Conservation (phyloP, 2,888 invertebrate species). For the Nowickia ferox region DNA sequence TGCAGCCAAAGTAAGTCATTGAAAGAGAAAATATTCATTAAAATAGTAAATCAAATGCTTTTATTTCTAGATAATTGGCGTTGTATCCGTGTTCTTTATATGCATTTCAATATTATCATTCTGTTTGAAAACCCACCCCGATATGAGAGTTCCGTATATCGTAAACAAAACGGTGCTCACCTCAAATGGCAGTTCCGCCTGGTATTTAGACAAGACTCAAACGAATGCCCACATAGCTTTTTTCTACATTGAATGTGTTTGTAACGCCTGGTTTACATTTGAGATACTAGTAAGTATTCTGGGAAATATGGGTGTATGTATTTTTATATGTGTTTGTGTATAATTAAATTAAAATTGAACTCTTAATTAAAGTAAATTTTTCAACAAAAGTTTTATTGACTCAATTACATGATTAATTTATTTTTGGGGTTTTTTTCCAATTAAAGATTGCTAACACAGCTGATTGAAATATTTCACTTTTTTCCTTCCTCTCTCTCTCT, state of each 20-base stretch:
- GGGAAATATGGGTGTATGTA: neutral
- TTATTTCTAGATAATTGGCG: conserved; percentile 93
- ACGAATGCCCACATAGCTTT: conserved; percentile 98
- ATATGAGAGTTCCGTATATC: conserved; percentile 96
- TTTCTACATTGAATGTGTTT: conserved; percentile 99
- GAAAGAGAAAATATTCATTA: neutral
- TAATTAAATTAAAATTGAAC: no score
- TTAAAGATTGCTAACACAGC: no score
- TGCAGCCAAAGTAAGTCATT: conserved; percentile 93
- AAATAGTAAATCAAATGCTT: neutral
- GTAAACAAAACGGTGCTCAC: conserved; percentile 91
- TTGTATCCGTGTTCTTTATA: conserved; percentile 99
- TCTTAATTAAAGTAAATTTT: no score
- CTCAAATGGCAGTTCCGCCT: conserved; percentile 89
- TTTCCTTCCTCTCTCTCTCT: no score
- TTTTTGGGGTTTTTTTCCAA: no score
- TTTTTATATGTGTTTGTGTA: no score
- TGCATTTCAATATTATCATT: conserved; percentile 99
- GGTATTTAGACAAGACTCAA: conserved; percentile 94
- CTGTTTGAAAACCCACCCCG: conserved; percentile 99
- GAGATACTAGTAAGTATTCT: conserved; percentile 89
- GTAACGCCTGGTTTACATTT: conserved; percentile 99
- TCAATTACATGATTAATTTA: no score
- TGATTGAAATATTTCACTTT: no score
- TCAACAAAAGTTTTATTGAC: no score